phyloP scores from a whole-genome alignment of 2,888 invertebrate genomes.

The Plemyria rubiginata region DNA sequence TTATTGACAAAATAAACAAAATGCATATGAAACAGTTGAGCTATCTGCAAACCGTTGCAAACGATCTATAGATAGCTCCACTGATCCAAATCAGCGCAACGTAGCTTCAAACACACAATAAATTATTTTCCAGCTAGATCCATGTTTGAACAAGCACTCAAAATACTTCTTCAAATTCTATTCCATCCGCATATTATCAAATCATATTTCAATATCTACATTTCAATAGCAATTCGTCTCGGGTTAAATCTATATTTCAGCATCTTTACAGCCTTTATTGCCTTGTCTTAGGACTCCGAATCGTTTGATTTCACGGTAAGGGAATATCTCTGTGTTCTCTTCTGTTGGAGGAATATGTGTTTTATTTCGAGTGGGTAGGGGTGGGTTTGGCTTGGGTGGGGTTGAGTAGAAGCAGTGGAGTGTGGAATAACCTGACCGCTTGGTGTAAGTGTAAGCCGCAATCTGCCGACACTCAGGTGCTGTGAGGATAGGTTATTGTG shows the following conservation, averaged over 20 bases:
- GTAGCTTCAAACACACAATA: too few relatives aligned
- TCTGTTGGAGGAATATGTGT: slow-evolving; percentile 21
- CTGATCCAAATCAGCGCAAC: too few relatives aligned
- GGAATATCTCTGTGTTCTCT: slow-evolving; percentile 8
- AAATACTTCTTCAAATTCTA: slow-evolving; percentile 41
- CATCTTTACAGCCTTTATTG: slow-evolving; percentile 33
- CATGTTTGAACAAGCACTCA: slow-evolving; percentile 19
- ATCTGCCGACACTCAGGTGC: slow-evolving; percentile 79
- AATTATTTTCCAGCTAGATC: neutral
- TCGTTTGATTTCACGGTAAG: slow-evolving; percentile 36
- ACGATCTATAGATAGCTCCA: too few relatives aligned
- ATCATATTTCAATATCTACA: slow-evolving; percentile 63
- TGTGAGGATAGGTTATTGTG: slow-evolving; percentile 51
- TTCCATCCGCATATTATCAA: slow-evolving; percentile 46
- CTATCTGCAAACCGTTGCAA: too few relatives aligned
- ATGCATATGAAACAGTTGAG: too few relatives aligned
- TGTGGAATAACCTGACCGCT: slow-evolving; percentile 61
- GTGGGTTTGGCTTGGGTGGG: slow-evolving; percentile 38
- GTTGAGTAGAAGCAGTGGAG: slow-evolving; percentile 43
- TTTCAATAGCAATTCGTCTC: slow-evolving; percentile 51
- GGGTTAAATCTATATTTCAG: slow-evolving; percentile 31
- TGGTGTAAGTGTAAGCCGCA: slow-evolving; percentile 73
- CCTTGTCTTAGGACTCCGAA: slow-evolving; percentile 41
- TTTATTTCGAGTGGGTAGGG: slow-evolving; percentile 42
- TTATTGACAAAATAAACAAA: too few relatives aligned